Base-by-base conservation (phyloP, 2,888 invertebrate species). In the Eupithecia inturbata region DNA sequence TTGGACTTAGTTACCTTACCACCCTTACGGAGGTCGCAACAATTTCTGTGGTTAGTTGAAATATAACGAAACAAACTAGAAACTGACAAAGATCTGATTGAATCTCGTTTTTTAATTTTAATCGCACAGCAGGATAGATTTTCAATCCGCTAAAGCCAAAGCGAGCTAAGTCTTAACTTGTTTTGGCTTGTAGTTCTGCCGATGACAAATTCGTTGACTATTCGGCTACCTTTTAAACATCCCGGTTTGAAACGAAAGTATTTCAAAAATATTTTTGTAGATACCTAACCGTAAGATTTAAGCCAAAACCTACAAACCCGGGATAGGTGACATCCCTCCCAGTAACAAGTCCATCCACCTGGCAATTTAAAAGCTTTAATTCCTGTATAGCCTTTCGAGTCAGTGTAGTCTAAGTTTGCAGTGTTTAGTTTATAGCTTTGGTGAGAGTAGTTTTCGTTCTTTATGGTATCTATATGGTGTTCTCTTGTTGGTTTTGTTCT, bases 321-420 rank as follows among this genome's bases (percentile, higher is more conserved):
- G 39, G 68, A 70, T 67, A 70, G 64, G 63, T 74, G 74, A 26
- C 70, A 70, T 36, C 41, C 49, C 53, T 36, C 41, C 49, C 53
- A 57, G 53, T 33, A 53, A 70, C 67, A 73, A 67, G 41, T 60
- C 70, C 45, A 62, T 36, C 41, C 28, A 26, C 22, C 33, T 33
- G 66, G 57, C 60, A 53, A 60, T 67, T 73, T 60, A 62, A 64
- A 71, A 67, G 45, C 73, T 67, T n/a, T 67, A 70, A 73, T 73
- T 73, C 62, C 70, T 14, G 16, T 53, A 71, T 68, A 66, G 74
- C 64, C 39, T 64, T 67, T 26, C 36, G 57, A 66, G 67, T 49
- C 49, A 22, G 57, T 22, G 67, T 64, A 68, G 68, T 68, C 64
- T 45, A 22, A 60, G 68, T 68, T 53, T 22, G 22, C 53, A 53